A percentile compares a stretch with the other conserved stretches of the same genome.
phyloP scores from a whole-genome alignment of 2,888 invertebrate species.

The Muscina levida region DNA sequence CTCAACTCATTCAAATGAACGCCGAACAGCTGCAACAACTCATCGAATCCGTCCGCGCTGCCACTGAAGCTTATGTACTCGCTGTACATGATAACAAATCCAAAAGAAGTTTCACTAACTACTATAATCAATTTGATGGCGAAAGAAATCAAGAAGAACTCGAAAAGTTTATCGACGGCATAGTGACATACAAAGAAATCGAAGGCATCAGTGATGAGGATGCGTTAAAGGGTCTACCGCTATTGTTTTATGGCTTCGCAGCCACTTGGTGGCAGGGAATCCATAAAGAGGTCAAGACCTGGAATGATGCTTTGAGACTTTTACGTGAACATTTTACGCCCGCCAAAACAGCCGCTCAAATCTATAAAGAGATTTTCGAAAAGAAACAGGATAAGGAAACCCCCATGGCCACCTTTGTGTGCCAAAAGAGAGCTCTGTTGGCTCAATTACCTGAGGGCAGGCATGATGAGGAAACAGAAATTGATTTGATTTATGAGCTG shows the following conservation, averaged over 20 bases:
- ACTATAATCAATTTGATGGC: slow-evolving; percentile 72
- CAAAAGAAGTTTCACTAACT: slow-evolving; percentile 72
- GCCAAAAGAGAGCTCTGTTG: slow-evolving; percentile 74
- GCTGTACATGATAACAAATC: slow-evolving; percentile 65
- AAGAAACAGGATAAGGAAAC: slow-evolving; percentile 70
- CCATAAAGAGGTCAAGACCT: slow-evolving; percentile 74
- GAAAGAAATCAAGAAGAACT: slow-evolving; percentile 75
- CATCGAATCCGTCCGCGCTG: slow-evolving; percentile 64
- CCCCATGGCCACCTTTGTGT: slow-evolving; percentile 74
- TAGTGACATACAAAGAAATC: slow-evolving; percentile 74
- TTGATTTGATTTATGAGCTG: slow-evolving; percentile 75
- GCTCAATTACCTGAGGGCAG: slow-evolving; percentile 75
- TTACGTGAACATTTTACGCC: slow-evolving; percentile 77
- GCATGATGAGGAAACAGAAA: slow-evolving; percentile 73
- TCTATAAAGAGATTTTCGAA: slow-evolving; percentile 76
- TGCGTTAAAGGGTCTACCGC: slow-evolving; percentile 74
- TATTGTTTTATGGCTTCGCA: slow-evolving; percentile 74
- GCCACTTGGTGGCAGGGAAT: slow-evolving; percentile 78
- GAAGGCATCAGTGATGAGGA: slow-evolving; percentile 75
- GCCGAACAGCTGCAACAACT: slow-evolving; percentile 71
- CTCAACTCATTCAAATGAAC: slow-evolving; percentile 70
- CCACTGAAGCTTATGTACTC: slow-evolving; percentile 66
- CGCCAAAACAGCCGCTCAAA: slow-evolving; percentile 74
- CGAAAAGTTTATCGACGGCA: slow-evolving; percentile 74
- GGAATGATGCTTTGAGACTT: slow-evolving; percentile 72